Evolutionary conservation across 2,113 vertebrate genomes (phyloP).

Genomic region (Elgaria multicarinata): DNA sequence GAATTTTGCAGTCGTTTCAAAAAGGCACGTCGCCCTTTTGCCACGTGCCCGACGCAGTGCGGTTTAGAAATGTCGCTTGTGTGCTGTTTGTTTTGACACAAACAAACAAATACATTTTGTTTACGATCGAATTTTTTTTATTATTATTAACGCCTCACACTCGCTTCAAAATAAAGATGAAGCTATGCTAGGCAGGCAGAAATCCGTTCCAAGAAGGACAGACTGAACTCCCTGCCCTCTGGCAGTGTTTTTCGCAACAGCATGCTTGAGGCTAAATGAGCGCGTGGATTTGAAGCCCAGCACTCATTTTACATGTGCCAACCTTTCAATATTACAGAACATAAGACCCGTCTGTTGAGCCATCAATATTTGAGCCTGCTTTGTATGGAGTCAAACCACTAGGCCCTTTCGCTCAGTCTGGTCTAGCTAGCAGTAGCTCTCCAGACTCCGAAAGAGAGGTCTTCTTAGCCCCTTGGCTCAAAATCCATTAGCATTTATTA

Average conservation of each 20-base stretch:
- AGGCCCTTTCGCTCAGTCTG: background rate
- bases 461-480: background rate
- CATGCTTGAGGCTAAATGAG: background rate
- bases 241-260: background rate
- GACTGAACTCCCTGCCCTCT: background rate
- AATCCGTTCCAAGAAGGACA: background rate
- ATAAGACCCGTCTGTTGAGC: background rate
- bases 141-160: background rate
- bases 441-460: background rate
- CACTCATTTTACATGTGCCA: background rate
- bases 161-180: background rate
- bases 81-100: background rate
- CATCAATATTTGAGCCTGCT: background rate
- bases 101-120: background rate
- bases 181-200: background rate
- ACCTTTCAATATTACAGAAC: background rate
- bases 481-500: background rate
- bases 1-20: background rate
- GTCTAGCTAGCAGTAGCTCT: background rate
- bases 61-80: constrained; percentile 5
- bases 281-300: background rate
- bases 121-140: background rate
- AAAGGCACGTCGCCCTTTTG: constrained; percentile 38
- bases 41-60: constrained; percentile 47
- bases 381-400: background rate